Evolutionary conservation across 2,113 vertebrate genomes (phyloP).

Genomic region (Anguilla rostrata): DNA sequence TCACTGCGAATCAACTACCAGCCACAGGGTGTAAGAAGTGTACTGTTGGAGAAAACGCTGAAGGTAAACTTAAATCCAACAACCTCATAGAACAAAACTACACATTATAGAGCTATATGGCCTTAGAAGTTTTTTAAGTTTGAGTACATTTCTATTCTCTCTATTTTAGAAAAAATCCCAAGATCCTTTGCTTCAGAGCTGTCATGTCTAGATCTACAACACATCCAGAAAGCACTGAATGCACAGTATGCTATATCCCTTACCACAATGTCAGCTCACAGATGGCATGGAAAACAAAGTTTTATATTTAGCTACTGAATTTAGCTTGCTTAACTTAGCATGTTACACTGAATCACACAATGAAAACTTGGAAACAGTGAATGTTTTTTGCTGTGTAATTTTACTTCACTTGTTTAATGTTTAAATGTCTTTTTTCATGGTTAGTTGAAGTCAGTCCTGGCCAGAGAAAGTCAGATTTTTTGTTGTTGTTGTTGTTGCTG

Average conservation of each 20-base stretch:
- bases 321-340: background rate
- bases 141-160: too few species aligned
- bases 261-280: background rate
- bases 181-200: background rate
- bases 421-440: background rate
- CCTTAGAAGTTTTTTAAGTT: too few species aligned
- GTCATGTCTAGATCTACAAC: background rate
- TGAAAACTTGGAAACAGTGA: background rate
- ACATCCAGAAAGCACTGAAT: background rate
- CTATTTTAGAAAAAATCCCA: background rate
- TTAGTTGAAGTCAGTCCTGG: slow-evolving; percentile 22
- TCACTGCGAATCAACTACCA: slow-evolving; percentile 39
- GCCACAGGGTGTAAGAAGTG: slow-evolving; percentile 51
- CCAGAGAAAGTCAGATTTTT: slow-evolving; percentile 27
- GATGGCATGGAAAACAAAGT: background rate
- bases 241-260: background rate
- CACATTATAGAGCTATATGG: too few species aligned
- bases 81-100: too few species aligned
- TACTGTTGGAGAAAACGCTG: slow-evolving; percentile 31
- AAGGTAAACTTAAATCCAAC: background rate
- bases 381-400: background rate
- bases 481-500: background rate
- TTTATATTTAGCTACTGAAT: background rate
- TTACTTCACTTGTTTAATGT: background rate
- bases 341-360: background rate